Evolutionary conservation across 1,140 invertebrate species (phyloP).

Genomic region (Tetramorium simillimum): DNA sequence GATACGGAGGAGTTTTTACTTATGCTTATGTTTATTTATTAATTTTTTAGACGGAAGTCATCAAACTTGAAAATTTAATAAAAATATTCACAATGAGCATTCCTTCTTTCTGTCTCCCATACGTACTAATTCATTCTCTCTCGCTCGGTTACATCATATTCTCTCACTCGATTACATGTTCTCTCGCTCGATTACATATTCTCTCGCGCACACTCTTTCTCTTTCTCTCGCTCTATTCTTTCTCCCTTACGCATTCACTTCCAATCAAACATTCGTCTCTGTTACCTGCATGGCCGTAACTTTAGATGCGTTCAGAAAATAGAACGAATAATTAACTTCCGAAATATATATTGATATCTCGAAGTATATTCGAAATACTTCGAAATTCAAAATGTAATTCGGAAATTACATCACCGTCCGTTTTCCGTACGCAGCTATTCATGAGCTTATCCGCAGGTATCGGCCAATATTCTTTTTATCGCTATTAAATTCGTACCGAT

Average conservation of each 20-base stretch:
- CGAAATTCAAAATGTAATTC: slow-evolving; percentile 3
- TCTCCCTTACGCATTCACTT: slow-evolving; percentile 45
- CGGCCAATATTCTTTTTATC: slow-evolving; percentile 66
- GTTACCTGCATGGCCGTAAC: slow-evolving; percentile 66
- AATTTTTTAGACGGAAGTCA: slow-evolving; percentile 85
- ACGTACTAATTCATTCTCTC: slow-evolving; percentile 63
- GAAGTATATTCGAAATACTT: not conserved
- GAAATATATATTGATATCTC: not conserved
- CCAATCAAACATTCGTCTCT: slow-evolving; percentile 63
- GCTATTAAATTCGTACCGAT: slow-evolving; percentile 61
- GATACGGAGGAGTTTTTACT: slow-evolving; percentile 75
- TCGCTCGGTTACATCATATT: slow-evolving; percentile 69
- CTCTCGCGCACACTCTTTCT: slow-evolving; percentile 57
- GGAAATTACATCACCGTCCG: not conserved
- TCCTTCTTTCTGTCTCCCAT: slow-evolving; percentile 80
- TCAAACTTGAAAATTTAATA: slow-evolving; percentile 86
- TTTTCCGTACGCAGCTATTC: slow-evolving; percentile 30
- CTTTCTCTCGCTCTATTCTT: slow-evolving; percentile 60
- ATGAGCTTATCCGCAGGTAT: slow-evolving; percentile 69
- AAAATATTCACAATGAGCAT: slow-evolving; percentile 86
- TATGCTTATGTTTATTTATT: slow-evolving; percentile 86
- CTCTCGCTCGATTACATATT: slow-evolving; percentile 66
- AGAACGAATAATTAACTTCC: slow-evolving; percentile 10
- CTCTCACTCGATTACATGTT: slow-evolving; percentile 73
- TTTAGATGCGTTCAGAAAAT: slow-evolving; percentile 24